Evolutionary conservation across 2,113 vertebrate genomes (phyloP), one percentile per base, ranked within the genome.

Genomic region (Centrocercus urophasianus): DNA sequence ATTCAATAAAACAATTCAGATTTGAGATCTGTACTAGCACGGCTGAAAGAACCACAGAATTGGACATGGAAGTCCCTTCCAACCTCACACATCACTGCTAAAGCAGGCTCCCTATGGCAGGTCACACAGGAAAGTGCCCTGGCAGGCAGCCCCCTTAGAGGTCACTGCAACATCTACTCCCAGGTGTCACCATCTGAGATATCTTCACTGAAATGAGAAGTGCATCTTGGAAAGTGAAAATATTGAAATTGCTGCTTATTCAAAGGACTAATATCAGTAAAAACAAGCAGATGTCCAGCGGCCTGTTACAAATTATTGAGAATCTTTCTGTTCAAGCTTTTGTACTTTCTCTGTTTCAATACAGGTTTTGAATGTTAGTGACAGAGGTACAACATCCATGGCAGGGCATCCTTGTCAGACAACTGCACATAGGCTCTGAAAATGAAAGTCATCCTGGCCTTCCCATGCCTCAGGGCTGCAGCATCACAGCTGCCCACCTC

Each of bases 391-490:
- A 67, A 65, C n/a, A 64, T 9, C 70, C 61, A 7, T 71, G 77
- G 73, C 86, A 93, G 81, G 89, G 69, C 88, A 89, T 34, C 61
- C 87, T 89, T 75, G 71, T 38, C 84, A 72, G 54, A 70, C 63
- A 90, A 54, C 54, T 64, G 60, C 70, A 78, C 42, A 7, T 28
- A 47, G 73, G 45, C 69, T 86, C 16, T 0, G 0, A 75, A 89
- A 87, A 81, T 75, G 38, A 90, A 90, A 89, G 71, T 40, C 64
- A n/a, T 20, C 20, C 79, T 66, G 85, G 32, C 40, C 54, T 85
- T 80, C 72, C 27, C 45, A 30, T 10, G 50, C 72, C 48, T 22
- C 12, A 40, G 15, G n/a, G 7, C 87, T 85, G 82, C 72, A 74
- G 78, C 19, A 22, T 77, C 72, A 45, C 79, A 93, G 85, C 82